These are phyloP conservation scores for Amaurobius ferox DNA, from an alignment of 2,888 invertebrate species.

Conservation along the genomic window DNA sequence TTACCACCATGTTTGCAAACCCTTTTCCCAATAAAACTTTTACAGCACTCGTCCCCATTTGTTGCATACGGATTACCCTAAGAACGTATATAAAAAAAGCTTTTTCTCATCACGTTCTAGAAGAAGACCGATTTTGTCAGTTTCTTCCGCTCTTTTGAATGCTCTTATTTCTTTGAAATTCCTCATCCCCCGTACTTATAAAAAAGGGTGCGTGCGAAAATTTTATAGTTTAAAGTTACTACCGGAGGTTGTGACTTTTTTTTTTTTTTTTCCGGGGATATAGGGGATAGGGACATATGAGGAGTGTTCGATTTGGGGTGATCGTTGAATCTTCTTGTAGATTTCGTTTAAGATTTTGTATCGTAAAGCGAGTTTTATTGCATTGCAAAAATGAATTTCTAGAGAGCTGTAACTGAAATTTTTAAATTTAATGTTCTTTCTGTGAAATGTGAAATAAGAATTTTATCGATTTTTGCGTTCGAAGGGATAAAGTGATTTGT, in stretches of 20 bases:
- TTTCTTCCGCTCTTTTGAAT: background rate
- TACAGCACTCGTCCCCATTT: background rate
- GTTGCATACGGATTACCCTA: background rate
- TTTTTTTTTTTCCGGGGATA: too few species aligned
- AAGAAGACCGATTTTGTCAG: slow-evolving; percentile 33
- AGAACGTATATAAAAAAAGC: background rate
- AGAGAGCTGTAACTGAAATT: too few species aligned
- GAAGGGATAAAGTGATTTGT: too few species aligned
- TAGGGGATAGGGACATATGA: background rate
- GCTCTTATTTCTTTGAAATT: slow-evolving; percentile 41
- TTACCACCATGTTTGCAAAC: too few species aligned
- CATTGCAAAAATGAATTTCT: too few species aligned
- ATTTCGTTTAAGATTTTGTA: too few species aligned
- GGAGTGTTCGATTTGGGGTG: background rate
- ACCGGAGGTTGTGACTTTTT: background rate
- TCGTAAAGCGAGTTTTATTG: too few species aligned
- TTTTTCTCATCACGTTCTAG: slow-evolving; percentile 18
- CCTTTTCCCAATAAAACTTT: background rate
- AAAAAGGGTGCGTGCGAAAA: background rate
- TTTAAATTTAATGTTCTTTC: too few species aligned
- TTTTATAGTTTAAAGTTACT: slow-evolving; percentile 58
- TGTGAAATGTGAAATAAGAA: too few species aligned
- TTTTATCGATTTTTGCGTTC: too few species aligned
- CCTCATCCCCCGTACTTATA: slow-evolving; percentile 1
- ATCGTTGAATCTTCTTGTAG: background rate